These are phyloP conservation scores for Drosophila multiciliata DNA, from an alignment of 2,888 invertebrate genomes.

Conservation along the genomic window DNA sequence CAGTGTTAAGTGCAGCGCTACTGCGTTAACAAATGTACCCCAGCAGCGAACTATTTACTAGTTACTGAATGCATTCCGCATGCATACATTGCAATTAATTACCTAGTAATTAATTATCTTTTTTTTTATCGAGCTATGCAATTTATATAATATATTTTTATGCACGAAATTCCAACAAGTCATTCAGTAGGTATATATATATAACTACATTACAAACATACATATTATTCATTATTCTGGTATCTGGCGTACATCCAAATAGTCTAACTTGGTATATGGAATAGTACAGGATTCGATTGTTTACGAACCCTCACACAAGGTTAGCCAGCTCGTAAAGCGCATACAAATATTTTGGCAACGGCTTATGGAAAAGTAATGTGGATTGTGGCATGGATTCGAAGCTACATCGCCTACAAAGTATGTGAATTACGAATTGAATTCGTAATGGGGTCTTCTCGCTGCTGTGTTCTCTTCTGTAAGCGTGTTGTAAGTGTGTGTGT, in stretches of 20 bases:
- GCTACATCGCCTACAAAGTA: too few species aligned
- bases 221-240: background rate
- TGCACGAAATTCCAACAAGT: background rate
- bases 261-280: background rate
- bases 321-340: background rate
- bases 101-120: background rate
- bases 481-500: constrained; percentile 6
- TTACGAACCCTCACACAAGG: background rate
- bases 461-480: constrained; percentile 2
- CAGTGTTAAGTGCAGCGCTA: constrained; percentile 71
- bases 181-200: background rate
- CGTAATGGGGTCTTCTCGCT: background rate
- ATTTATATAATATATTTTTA: background rate
- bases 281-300: background rate
- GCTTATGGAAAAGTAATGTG: background rate
- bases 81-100: background rate
- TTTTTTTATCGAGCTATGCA: background rate
- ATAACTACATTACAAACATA: background rate
- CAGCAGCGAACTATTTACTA: background rate
- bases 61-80: background rate
- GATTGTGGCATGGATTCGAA: too few species aligned
- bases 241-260: background rate
- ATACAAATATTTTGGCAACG: background rate
- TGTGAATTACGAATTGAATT: background rate
- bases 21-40: constrained; percentile 65